Conservation (phyloP, 2,797 vertebrate genomes). For the Pogoniulus pusillus region DNA sequence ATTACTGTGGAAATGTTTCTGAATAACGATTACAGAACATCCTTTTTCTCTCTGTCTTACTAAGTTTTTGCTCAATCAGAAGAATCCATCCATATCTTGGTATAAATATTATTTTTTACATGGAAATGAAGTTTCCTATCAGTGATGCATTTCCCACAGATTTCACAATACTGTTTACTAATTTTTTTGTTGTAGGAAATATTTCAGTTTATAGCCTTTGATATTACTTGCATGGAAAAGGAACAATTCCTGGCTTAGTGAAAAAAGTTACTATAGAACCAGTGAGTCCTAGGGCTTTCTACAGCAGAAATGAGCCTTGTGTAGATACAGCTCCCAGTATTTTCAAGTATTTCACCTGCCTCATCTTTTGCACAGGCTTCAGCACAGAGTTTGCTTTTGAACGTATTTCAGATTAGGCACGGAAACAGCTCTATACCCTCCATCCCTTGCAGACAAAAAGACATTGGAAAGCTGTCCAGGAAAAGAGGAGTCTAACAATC, state of each 20-base stretch:
- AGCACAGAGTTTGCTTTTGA: not conserved
- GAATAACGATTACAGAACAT: not conserved
- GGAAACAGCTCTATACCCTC: not conserved
- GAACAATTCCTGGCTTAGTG: not conserved
- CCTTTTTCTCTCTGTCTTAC: not conserved
- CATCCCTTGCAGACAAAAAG: not conserved
- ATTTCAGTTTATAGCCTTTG: not conserved
- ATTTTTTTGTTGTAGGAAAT: not conserved
- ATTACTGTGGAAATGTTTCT: not conserved
- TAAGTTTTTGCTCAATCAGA: not conserved
- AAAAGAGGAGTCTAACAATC: not conserved
- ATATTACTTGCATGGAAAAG: not conserved
- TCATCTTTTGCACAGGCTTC: not conserved
- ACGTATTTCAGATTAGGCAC: not conserved
- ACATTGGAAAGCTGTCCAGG: not conserved
- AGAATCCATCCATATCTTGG: not conserved
- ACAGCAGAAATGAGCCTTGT: not conserved
- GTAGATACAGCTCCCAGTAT: not conserved
- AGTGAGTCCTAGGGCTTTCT: not conserved
- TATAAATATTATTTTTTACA: not conserved
- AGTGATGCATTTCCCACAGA: not conserved
- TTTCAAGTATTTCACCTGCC: not conserved
- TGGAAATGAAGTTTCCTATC: not conserved
- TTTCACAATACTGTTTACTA: not conserved
- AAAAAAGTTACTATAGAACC: not conserved